Evolutionary conservation across 2,797 vertebrate species (phyloP).

Genomic region (Sylvia borin): DNA sequence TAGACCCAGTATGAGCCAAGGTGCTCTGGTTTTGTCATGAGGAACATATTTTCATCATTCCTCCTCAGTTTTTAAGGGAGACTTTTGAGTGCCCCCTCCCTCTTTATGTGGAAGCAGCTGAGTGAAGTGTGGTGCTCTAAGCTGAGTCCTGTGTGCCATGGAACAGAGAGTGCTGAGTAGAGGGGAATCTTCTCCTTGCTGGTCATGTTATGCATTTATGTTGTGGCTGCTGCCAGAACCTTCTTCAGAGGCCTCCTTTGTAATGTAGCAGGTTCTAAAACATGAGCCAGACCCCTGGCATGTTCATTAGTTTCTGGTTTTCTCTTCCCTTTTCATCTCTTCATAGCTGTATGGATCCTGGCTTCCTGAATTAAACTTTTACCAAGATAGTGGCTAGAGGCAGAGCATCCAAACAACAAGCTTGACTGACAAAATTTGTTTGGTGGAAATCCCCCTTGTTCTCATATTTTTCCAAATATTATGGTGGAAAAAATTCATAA

Average conservation of each 20-base stretch:
- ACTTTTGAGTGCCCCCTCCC: background rate
- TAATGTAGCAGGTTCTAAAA: background rate
- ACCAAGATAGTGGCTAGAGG: background rate
- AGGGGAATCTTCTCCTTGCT: background rate
- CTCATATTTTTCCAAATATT: background rate
- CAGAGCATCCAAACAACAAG: background rate
- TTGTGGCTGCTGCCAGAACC: background rate
- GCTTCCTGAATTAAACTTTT: background rate
- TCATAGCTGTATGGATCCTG: background rate
- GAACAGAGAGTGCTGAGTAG: background rate
- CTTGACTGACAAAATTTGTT: background rate
- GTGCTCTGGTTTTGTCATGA: slow-evolving; percentile 17
- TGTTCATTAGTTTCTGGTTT: background rate
- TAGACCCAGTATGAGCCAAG: background rate
- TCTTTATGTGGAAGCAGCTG: background rate
- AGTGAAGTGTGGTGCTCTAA: background rate
- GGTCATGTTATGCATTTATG: background rate
- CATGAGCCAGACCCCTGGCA: background rate
- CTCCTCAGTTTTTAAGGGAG: background rate
- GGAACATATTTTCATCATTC: slow-evolving; percentile 8
- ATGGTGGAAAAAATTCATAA: background rate
- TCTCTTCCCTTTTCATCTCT: background rate
- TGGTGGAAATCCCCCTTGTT: background rate
- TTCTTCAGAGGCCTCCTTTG: background rate
- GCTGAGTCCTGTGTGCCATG: background rate